Evolutionary conservation across 2,113 vertebrate genomes (phyloP), one percentile per base, ranked within the genome.

Genomic region (Irena cyanogastra): DNA sequence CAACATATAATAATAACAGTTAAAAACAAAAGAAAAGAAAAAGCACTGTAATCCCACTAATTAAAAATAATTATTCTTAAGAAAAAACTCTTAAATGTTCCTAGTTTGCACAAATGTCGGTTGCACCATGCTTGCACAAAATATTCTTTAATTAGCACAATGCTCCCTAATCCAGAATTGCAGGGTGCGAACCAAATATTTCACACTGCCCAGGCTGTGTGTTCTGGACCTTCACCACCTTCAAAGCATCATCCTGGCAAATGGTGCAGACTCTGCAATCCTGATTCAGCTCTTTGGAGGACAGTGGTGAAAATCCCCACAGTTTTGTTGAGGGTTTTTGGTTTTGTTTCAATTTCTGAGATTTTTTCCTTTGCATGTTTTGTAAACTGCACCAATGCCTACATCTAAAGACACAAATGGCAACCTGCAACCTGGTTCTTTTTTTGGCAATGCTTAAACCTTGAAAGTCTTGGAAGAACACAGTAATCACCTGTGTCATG

Each of bases 91-190:
- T 53, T 57, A 28, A 61, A 57, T 23, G 1, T 59, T 70, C 24
- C 6, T 21, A 53, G 37, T 53, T 81, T 65, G 31, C 54, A n/a
- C 7, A 61, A 76, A 76, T 54, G 35, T 35, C 54, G 21, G 11
- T 90, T 90, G 47, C 79, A 76, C 41, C 87, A 63, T 16, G 63
- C 49, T 78, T 85, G 42, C 50, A 87, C n/a, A 78, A 91, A 84
- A 45, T 66, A 47, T 42, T 27, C 13, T 89, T 82, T 75, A 87
- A 95, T 81, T 78, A 87, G 35, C 6, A 42, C 24, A 61, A 30
- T 57, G 5, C 2, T 75, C 33, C n/a, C 26, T 59, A 71, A n/a
- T 39, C 31, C 57, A 75, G 45, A 82, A 59, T 70, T 82, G 42
- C 33, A 75, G 28, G 70, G 65, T 75, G 64, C 82, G n/a, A 30